phyloP scores from a whole-genome alignment of 2,113 vertebrate species.

The Oenanthe melanoleuca region DNA sequence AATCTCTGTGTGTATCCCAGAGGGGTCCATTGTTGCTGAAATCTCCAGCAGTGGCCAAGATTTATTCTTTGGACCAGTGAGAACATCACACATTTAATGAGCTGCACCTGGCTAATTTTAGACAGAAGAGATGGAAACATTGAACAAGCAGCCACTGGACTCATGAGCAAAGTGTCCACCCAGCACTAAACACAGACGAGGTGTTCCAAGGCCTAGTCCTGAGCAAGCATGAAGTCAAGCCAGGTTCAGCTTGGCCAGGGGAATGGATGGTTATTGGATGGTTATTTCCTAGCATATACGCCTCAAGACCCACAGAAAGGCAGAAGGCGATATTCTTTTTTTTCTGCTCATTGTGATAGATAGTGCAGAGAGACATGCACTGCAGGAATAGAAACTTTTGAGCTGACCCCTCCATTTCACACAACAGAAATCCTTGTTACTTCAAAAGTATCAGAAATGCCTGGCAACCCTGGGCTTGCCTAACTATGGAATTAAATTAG shows the following conservation, averaged over 20 bases:
- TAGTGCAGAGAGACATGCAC: rapidly evolving
- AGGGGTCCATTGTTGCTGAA: background rate
- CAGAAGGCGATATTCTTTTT: background rate
- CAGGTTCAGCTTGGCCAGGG: background rate
- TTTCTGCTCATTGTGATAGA: background rate
- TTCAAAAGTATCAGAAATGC: background rate
- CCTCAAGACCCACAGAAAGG: background rate
- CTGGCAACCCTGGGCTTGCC: background rate
- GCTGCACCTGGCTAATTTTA: background rate
- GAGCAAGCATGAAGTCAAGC: background rate
- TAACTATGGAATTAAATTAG: background rate
- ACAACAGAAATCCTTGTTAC: background rate
- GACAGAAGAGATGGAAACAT: background rate
- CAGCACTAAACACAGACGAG: background rate
- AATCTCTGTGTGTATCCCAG: background rate
- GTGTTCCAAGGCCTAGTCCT: background rate
- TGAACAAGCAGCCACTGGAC: background rate
- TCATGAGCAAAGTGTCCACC: background rate
- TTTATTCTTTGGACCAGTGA: background rate
- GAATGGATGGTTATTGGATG: rapidly evolving
- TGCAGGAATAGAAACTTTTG: background rate
- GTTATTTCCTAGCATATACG: background rate
- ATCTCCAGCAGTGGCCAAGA: background rate
- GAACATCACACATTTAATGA: background rate
- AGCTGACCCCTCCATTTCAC: background rate